phyloP scores from a whole-genome alignment of 2,888 invertebrate species.

The Diplazon laetatorius region DNA sequence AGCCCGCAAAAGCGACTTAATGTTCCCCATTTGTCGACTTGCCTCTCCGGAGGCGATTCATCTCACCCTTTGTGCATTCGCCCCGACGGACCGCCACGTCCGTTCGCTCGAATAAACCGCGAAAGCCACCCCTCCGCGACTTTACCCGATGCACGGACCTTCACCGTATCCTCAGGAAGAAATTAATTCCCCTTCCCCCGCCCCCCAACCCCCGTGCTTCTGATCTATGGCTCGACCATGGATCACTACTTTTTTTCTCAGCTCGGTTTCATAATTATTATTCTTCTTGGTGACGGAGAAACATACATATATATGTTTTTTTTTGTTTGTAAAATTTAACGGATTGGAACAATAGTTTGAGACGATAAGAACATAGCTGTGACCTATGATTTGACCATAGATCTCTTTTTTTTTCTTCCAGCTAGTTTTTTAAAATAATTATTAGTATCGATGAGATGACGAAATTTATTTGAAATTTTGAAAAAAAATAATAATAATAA shows the following conservation, averaged over 20 bases:
- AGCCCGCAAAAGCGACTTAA: constrained; percentile 79
- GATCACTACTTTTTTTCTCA: neutral
- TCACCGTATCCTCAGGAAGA: constrained; percentile 47
- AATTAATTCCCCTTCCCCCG: constrained; percentile 28
- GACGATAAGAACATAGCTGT: too few species aligned
- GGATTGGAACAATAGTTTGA: too few species aligned
- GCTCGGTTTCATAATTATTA: neutral
- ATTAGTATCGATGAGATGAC: too few species aligned
- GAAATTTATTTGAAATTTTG: too few species aligned
- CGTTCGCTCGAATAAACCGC: constrained; percentile 73
- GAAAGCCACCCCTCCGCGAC: constrained; percentile 51
- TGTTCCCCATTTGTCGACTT: constrained; percentile 80
- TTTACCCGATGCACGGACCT: constrained; percentile 7
- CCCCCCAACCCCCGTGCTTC: too few species aligned
- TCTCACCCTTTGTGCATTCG: constrained; percentile 73
- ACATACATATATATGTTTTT: too few species aligned
- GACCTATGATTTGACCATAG: too few species aligned
- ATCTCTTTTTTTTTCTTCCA: too few species aligned
- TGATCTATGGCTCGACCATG: constrained; percentile 32
- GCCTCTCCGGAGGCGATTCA: constrained; percentile 78
- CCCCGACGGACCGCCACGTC: constrained; percentile 57
- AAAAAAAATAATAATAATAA: too few species aligned
- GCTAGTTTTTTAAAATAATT: too few species aligned
- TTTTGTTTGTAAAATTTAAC: neutral
- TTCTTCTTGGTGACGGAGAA: neutral